phyloP scores from a whole-genome alignment of 2,797 vertebrate genomes.

The Synaphobranchus kaupii region DNA sequence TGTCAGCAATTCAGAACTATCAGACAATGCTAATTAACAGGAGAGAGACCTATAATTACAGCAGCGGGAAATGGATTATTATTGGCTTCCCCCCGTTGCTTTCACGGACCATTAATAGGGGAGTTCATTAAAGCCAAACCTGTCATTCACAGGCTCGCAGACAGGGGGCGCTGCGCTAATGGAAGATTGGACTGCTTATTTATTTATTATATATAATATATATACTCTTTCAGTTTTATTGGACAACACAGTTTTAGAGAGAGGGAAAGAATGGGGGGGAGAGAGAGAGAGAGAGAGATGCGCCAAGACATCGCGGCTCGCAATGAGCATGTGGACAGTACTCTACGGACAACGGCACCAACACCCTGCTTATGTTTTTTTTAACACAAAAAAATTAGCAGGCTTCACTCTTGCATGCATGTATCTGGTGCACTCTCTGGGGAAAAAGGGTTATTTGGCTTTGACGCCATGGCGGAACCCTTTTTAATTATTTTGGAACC shows the following conservation, averaged over 20 bases:
- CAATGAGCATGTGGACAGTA: background rate
- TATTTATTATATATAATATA: background rate
- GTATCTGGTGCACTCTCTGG: constrained; percentile 34
- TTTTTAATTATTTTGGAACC: too few species aligned
- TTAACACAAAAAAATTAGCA: background rate
- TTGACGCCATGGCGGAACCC: too few species aligned
- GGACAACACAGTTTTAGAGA: too few species aligned
- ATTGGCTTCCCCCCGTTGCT: constrained; percentile 65
- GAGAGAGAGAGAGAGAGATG: background rate
- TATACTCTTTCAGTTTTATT: too few species aligned
- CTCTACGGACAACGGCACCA: background rate
- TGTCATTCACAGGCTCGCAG: constrained; percentile 59
- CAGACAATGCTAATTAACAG: constrained; percentile 74
- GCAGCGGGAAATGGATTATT: constrained; percentile 78
- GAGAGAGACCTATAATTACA: constrained; percentile 76
- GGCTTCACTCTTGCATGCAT: constrained; percentile 43
- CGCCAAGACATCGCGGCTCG: too few species aligned
- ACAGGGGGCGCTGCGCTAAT: constrained; percentile 15
- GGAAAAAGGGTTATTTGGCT: too few species aligned
- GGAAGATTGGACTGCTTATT: background rate
- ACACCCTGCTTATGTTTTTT: too few species aligned
- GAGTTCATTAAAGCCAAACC: constrained; percentile 65
- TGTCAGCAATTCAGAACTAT: constrained; percentile 53
- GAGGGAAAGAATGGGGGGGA: too few species aligned
- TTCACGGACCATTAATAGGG: constrained; percentile 67